These are phyloP conservation scores for Tympanoctomys barrerae DNA, from an alignment of 2,797 vertebrate genomes.

Conservation along the genomic window DNA sequence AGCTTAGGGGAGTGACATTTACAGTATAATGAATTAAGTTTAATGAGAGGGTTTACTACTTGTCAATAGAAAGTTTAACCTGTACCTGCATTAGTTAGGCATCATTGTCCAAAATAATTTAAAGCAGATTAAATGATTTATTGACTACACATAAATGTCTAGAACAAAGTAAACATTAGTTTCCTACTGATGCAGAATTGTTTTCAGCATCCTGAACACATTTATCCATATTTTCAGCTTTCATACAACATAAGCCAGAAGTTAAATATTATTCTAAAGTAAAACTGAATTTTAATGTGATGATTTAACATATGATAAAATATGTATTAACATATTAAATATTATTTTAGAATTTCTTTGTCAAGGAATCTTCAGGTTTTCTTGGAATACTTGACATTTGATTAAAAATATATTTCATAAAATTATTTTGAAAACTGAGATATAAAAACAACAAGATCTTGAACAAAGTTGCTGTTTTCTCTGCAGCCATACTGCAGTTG, in stretches of 20 bases:
- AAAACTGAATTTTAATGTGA: slow-evolving; percentile 44
- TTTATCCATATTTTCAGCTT: slow-evolving; percentile 31
- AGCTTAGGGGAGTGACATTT: slow-evolving; percentile 83
- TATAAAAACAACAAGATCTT: neutral
- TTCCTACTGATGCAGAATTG: neutral
- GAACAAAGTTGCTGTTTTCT: neutral
- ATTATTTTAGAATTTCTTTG: neutral
- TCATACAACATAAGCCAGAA: neutral
- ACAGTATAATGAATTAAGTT: slow-evolving; percentile 75
- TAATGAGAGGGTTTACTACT: slow-evolving; percentile 79
- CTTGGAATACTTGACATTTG: neutral
- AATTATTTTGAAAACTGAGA: slow-evolving; percentile 12
- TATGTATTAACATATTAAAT: neutral
- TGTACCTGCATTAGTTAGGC: slow-evolving; percentile 58
- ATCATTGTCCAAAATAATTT: slow-evolving; percentile 82
- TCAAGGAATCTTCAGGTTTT: neutral
- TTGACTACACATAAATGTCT: slow-evolving; percentile 69
- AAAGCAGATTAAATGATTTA: slow-evolving; percentile 81
- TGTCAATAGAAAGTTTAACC: slow-evolving; percentile 80
- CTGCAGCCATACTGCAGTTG: neutral
- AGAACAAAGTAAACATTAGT: slow-evolving; percentile 68
- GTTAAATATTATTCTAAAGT: neutral
- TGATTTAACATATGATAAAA: neutral
- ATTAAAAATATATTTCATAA: neutral
- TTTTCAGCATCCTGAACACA: neutral